Conservation (phyloP, 2,888 invertebrate genomes). For the Cloeon dipterum region DNA sequence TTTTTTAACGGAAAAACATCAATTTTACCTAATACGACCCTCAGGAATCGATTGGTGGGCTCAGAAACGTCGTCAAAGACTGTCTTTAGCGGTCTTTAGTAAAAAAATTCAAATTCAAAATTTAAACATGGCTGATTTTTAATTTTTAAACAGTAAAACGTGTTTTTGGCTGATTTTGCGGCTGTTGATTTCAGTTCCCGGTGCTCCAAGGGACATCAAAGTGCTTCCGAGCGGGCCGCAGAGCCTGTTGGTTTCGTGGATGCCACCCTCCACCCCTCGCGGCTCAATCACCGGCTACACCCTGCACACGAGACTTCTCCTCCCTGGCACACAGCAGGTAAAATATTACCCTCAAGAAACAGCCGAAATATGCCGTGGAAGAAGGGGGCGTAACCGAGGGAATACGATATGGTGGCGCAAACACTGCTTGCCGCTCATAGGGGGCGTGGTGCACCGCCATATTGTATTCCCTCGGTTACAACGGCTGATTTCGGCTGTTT, state of each 20-base stretch:
- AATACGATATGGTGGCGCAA: no score
- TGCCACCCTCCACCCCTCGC: slow-evolving; percentile 18
- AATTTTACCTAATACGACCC: no score
- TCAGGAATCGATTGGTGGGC: no score
- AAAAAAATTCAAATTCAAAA: neutral
- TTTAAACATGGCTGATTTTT: slow-evolving; percentile 1
- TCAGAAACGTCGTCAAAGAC: no score
- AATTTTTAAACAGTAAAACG: neutral
- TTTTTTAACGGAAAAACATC: no score
- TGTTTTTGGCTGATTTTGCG: slow-evolving; percentile 2
- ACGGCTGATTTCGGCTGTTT: no score
- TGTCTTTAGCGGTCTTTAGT: slow-evolving; percentile 2
- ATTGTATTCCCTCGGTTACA: no score
- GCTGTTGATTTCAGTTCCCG: slow-evolving; percentile 49
- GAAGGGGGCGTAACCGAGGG: no score
- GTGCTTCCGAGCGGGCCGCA: slow-evolving; percentile 50
- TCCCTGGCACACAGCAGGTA: neutral
- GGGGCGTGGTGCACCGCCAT: no score
- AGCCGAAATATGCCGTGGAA: no score
- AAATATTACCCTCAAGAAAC: no score
- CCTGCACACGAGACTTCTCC: slow-evolving; percentile 1
- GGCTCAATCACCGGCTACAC: slow-evolving; percentile 4
- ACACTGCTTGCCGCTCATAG: no score
- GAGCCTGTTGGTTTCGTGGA: slow-evolving; percentile 55
- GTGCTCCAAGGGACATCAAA: slow-evolving; percentile 55